Base-by-base conservation (phyloP, 2,113 vertebrate genomes). In the Lota lota region DNA sequence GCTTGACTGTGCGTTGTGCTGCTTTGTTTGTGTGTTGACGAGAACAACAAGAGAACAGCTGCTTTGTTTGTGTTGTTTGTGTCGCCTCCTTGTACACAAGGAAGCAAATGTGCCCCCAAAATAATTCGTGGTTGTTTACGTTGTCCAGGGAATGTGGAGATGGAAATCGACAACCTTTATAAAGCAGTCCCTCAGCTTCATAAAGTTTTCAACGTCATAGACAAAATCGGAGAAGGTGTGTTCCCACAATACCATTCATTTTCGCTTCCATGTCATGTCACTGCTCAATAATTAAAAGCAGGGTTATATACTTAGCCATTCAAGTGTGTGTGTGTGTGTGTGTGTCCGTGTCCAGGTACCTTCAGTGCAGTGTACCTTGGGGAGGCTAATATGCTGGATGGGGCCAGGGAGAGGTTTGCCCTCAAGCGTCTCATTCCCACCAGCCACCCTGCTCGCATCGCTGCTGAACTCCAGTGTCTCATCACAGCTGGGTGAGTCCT, bases 291-390 rank as follows among this genome's bases (percentile, higher is more conserved):
- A 17, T 56, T 10, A 18, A n/a, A 56, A 56, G 51, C 51, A 53
- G 2, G 3, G 12, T 53, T 53, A 15, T 53, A 17, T 53, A 53
- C 17, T 10, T 53, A 17, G 17, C 51, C 51, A 53, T 6, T 33
- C 28, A 33, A 33, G 8, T 47, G 40, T 47, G 11, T 47, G 40
- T 47, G 6, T 47, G 40, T 47, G 40, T 47, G 40, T 47, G 40
- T 47, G 10, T 47, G 1, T 47, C 10, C 4, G 18, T 67, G 12
- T 24, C 17, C 61, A 99, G 97, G 97, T 73, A 99, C 97, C 1
- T 99, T 99, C 86, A 99, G 97, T 89, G 96, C 96, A 1, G 97
- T 99, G 73, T 99, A 97, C 86, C 89, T 98, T 83, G 97, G 95
- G 20, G 94, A 95, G 80, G 95, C 94, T 57, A 93, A 92, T 67